Percentiles rank a stretch among this genome's conserved stretches.
Conservation (phyloP, 2,113 vertebrate genomes). For the Xerus inauris region DNA sequence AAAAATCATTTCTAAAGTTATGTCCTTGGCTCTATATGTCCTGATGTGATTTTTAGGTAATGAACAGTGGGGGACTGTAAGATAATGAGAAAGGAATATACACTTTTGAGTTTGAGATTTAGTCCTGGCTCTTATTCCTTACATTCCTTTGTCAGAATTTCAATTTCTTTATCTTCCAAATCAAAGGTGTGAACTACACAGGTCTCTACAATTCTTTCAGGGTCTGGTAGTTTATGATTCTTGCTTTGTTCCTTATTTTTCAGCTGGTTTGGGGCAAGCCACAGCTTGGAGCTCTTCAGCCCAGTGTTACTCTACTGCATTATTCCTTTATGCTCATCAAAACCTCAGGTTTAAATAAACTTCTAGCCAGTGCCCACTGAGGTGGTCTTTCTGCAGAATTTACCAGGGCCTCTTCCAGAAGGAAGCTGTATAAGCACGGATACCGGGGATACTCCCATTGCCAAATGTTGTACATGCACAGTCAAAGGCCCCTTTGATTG, state of each 20-base stretch:
- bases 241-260: background rate
- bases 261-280: background rate
- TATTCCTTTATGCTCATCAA: no score
- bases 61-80: background rate
- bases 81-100: background rate
- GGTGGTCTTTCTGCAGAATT: background rate
- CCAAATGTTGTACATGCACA: no score
- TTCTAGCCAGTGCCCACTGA: background rate
- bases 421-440: background rate
- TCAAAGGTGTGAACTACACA: background rate
- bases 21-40: background rate
- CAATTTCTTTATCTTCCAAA: background rate
- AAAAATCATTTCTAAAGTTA: background rate
- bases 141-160: background rate
- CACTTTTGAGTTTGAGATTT: no score
- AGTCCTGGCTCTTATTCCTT: background rate
- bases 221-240: background rate
- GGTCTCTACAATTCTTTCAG: background rate
- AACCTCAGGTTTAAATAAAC: background rate
- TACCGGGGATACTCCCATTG: background rate
- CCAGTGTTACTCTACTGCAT: background rate
- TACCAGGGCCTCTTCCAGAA: background rate
- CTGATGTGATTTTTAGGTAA: background rate
- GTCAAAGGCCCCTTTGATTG: background rate
- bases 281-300: background rate